Percentiles rank a stretch among this genome's conserved stretches.
phyloP scores from a whole-genome alignment of 2,113 vertebrate genomes.

The Ranitomeya variabilis region DNA sequence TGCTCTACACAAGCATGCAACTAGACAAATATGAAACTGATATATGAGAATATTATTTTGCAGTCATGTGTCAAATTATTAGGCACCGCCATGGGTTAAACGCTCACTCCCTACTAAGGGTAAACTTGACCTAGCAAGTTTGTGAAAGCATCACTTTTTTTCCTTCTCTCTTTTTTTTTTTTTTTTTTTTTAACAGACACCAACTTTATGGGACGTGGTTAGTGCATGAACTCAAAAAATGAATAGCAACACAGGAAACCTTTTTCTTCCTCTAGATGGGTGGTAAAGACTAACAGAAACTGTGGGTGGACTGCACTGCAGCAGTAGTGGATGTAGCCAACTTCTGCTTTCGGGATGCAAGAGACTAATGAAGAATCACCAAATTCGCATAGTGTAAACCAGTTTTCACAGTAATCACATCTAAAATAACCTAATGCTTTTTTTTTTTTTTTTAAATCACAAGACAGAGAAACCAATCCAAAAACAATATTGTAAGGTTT shows the following conservation, averaged over 20 bases:
- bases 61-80: neutral
- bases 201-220: conserved; percentile 64
- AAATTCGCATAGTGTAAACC: neutral
- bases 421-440: neutral
- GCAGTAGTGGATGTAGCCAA: conserved; percentile 46
- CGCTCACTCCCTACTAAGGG: neutral
- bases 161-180: conserved; percentile 55
- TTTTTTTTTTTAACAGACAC: conserved; percentile 60
- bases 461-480: no score
- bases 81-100: neutral
- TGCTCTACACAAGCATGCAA: neutral
- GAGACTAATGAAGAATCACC: neutral
- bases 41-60: neutral
- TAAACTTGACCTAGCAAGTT: conserved; percentile 80
- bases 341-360: conserved; percentile 57
- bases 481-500: no score
- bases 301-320: conserved; percentile 32
- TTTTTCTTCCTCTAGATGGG: conserved; percentile 43
- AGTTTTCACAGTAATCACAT: neutral
- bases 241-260: conserved; percentile 37
- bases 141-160: conserved; percentile 73
- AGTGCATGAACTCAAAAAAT: conserved; percentile 60
- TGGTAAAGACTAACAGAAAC: conserved; percentile 9
- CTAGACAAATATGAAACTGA: no score
- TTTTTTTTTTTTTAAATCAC: no score